Evolutionary conservation across 2,797 vertebrate species (phyloP), one percentile per base, ranked within the genome.

Genomic region (Parambassis ranga): DNA sequence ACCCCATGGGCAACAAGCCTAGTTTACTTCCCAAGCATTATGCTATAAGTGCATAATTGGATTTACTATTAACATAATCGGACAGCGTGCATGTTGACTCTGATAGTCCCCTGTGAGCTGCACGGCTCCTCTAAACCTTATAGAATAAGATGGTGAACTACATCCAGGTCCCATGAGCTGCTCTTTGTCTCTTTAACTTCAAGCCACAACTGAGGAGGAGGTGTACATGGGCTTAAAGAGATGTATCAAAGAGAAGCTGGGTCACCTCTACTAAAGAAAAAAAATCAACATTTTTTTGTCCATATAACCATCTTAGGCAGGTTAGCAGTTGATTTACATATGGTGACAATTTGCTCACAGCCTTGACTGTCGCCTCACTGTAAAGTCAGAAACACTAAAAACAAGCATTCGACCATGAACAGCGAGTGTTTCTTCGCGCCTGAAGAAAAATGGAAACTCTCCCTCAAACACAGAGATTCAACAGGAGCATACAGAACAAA

Each of bases 51-150:
- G 89, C 84, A 84, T 92, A 92, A 92, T 92, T 91, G 91, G 90
- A 93, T 93, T 92, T 90, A 81, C 71, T 89, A 88, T 89, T 88
- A 87, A 90, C 88, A 89, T 92, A 92, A 93, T 92, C 79, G 81
- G 88, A 89, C 84, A 82, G 82, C 49, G 72, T 79, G 87, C 88
- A 72, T 87, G 87, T 91, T 87, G 81, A 89, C 86, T 89, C 66
- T 77, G 73, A 76, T 82, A 89, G 88, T 90, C 87, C 87, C 86
- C 30, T 3, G 63, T 88, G 89, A 83, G 75, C 75, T 66, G 69
- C 77, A 67, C 68, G 66, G 77, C 83, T 84, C 71, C 60, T 88
- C 77, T 75, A 71, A 87, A 90, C 65, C 71, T 70, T 82, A 77
- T 64, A 61, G 72, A 67, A 72, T 61, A 42, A 81, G 79, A 81